Conservation (phyloP, 2,888 invertebrate species). For the Dimorphilus gyrociliatus region DNA sequence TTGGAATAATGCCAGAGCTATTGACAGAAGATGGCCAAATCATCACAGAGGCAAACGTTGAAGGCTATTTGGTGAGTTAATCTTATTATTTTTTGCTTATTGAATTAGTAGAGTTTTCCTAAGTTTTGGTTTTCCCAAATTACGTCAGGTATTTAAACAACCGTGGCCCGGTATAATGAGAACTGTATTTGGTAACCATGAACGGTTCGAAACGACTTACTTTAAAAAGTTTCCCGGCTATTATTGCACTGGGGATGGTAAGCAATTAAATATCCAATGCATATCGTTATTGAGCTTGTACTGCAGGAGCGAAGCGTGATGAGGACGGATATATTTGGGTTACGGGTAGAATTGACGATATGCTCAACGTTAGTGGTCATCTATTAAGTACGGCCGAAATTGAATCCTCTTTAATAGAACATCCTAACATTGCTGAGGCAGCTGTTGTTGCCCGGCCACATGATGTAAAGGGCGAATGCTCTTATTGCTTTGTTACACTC, state of each 20-base stretch:
- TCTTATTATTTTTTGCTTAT: background rate
- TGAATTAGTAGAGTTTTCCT: too few relatives aligned
- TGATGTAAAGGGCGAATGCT: conserved; percentile 82
- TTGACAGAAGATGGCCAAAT: conserved; percentile 68
- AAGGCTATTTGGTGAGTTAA: conserved; percentile 62
- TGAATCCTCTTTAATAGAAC: conserved; percentile 42
- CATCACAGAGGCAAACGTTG: conserved; percentile 65
- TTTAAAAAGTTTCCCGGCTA: conserved; percentile 89
- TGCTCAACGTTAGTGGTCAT: conserved; percentile 96
- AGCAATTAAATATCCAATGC: conserved; percentile 17
- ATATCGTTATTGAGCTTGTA: conserved; percentile 5
- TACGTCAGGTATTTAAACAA: conserved; percentile 59
- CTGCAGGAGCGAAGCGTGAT: conserved; percentile 68
- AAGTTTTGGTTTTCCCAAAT: too few relatives aligned
- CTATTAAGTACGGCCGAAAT: conserved; percentile 87
- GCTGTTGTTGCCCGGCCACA: conserved; percentile 91
- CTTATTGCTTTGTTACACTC: conserved; percentile 91
- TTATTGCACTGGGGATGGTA: conserved; percentile 95
- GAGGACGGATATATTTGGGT: conserved; percentile 89
- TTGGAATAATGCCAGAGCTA: conserved; percentile 76
- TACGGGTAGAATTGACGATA: conserved; percentile 90
- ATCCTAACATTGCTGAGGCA: conserved; percentile 61
- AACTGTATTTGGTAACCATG: conserved; percentile 75
- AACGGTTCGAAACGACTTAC: conserved; percentile 55
- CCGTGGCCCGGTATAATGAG: conserved; percentile 99